phyloP scores from a whole-genome alignment of 2,113 vertebrate genomes.

The Nesogale talazaci region DNA sequence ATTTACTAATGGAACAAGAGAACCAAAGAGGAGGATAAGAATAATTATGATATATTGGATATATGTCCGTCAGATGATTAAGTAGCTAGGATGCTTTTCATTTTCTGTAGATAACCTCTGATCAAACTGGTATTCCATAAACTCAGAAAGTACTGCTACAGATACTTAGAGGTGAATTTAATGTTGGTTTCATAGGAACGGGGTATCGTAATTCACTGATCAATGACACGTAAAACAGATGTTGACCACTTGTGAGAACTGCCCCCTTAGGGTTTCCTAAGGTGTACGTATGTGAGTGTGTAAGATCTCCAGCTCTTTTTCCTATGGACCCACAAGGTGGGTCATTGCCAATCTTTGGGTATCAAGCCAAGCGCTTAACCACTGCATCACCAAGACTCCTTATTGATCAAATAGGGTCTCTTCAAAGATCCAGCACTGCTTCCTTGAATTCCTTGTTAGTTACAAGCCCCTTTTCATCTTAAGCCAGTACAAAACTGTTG shows the following conservation, averaged over 20 bases:
- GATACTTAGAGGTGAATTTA: background rate
- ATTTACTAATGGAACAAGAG: background rate
- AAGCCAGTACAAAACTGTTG: background rate
- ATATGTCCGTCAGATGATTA: background rate
- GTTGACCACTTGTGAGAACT: background rate
- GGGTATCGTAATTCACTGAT: background rate
- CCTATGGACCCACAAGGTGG: no score
- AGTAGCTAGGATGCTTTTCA: no score
- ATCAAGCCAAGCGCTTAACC: background rate
- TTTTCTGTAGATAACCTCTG: background rate
- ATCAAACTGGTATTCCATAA: background rate
- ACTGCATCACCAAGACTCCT: background rate
- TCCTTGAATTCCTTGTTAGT: background rate
- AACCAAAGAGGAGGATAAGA: background rate
- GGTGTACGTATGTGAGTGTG: background rate
- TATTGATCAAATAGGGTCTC: background rate
- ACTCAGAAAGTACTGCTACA: background rate
- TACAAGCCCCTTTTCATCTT: background rate
- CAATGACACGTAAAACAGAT: background rate
- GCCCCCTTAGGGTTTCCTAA: background rate
- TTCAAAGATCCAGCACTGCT: background rate
- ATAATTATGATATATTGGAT: background rate
- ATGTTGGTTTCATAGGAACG: background rate
- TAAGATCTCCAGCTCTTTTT: background rate
- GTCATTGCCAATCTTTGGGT: background rate